Evolutionary conservation across 2,888 invertebrate genomes (phyloP), one percentile per base, ranked within the genome.

Genomic region (Tipula confusa): DNA sequence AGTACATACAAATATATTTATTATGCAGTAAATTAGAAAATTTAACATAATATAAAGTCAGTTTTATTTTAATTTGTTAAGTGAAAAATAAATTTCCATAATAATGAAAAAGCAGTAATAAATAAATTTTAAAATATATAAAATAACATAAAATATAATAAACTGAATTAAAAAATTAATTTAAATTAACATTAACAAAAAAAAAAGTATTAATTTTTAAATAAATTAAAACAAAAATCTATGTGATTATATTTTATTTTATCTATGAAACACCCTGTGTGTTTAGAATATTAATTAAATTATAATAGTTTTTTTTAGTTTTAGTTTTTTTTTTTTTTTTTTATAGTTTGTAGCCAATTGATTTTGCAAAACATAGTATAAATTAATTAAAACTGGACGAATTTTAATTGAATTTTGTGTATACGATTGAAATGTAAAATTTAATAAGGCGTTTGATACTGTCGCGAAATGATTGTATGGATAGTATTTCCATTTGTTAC

Each of bases 331-430:
- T 43, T 43, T 43, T 43, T 64, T 18, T 64, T n/a, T n/a, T n/a
- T n/a, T n/a, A n/a, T n/a, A n/a, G n/a, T n/a, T n/a, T n/a, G n/a
- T n/a, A n/a, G n/a, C n/a, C n/a, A n/a, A n/a, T n/a, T n/a, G n/a
- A n/a, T n/a, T n/a, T 64, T 64, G 24, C 64, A 64, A 64, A 64
- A 64, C 1, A 24, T 24, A 24, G 24, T 64, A 24, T 64, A 24
- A 64, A 64, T 64, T 6, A 64, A 64, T 64, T 64, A 24, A 64
- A 64, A 64, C 64, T 64, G 64, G 64, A 64, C 64, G 64, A 64
- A 64, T 64, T 64, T 64, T 64, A 64, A 64, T 24, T 64, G 7
- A 64, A 64, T 64, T 64, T 64, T 24, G 24, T 64, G 64, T 64
- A 64, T 24, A 7, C 18, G 2, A 64, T 24, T 64, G 64, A 9